Evolutionary conservation across 92 coral and sea anemone species (phyloP).

Genomic region (Epizoanthus illoricatus): DNA sequence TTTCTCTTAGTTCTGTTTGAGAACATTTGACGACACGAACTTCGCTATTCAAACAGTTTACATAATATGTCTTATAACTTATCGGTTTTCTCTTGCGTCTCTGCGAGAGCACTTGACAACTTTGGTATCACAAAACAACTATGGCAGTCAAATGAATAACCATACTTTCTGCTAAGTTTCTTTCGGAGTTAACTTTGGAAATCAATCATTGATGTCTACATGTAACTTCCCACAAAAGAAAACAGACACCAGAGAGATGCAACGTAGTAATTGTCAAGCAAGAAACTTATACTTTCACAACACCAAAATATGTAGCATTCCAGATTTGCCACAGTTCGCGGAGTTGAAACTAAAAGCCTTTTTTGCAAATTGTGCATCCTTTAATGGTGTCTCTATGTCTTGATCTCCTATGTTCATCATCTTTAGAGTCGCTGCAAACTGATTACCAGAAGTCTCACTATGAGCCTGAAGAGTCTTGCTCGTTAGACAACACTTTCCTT

Average conservation of each 20-base stretch:
- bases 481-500: slow-evolving; percentile 68
- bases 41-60: slow-evolving; percentile 4
- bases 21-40: background rate
- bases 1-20: no score
- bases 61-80: slow-evolving; percentile 19
- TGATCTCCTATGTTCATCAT: background rate
- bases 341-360: background rate
- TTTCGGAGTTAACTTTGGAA: slow-evolving; percentile 8
- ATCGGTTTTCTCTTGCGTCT: slow-evolving; percentile 1
- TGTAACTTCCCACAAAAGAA: slow-evolving; percentile 6
- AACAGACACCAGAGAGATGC: background rate
- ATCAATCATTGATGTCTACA: background rate
- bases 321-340: slow-evolving; percentile 1
- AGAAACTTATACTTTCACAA: background rate
- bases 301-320: slow-evolving; percentile 3
- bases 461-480: slow-evolving; percentile 30
- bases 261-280: background rate
- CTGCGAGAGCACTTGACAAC: slow-evolving; percentile 7
- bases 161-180: background rate
- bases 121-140: background rate
- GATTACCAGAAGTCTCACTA: background rate
- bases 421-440: background rate
- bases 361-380: background rate
- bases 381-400: background rate
- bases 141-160: background rate